Base-by-base conservation (phyloP, 1,140 invertebrate species). In the Tyrophagus putrescentiae region DNA sequence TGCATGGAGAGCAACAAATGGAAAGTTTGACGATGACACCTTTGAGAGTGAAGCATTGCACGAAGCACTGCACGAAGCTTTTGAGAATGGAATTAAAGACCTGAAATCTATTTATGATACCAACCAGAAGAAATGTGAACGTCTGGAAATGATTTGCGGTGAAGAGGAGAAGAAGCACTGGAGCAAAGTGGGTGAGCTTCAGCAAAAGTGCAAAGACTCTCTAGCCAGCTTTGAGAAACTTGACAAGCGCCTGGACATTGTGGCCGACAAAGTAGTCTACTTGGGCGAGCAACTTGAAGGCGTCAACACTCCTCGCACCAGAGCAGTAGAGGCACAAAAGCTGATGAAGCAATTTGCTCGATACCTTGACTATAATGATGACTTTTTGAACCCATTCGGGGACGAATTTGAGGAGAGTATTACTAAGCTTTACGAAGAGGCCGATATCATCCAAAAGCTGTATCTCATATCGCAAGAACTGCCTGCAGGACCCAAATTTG, bases 381-480 rank as follows among this genome's bases (percentile, higher is more conserved):
- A 54, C 11, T 27, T 27, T 9, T 31, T 54, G 52, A 41, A 59
- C 33, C 23, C 57, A 11, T 39, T 39, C 31, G 56, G 23, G 44
- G 36, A 41, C 13, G 42, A 54, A 13, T 39, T 54, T 34, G 29
- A 57, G 34, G 33, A 31, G 27, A 56, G 60, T 44, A 39, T 48
- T 50, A 25, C 31, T 9, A 29, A 91, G 82, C 73, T 98, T 34
- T 84, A 89, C 71, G 86, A 96, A 76, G 90, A 93, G 36, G 95
- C 95, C n/a, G 93, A 98, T 78, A 83, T 98, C 3, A 97, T 98
- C 67, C 91, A 97, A 73, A 98, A 98, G 70, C 74, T 99, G 4
- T 84, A 94, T 70, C 79, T 91, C 6, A 95, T 98, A 66, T 83
- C 91, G 1, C 91, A 98, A 77, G 94, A 98, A 73, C 73, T 98